Percentiles rank a stretch among this genome's conserved stretches.
Conservation (phyloP, 2,113 vertebrate species). For the Pomatorhinus ruficollis region DNA sequence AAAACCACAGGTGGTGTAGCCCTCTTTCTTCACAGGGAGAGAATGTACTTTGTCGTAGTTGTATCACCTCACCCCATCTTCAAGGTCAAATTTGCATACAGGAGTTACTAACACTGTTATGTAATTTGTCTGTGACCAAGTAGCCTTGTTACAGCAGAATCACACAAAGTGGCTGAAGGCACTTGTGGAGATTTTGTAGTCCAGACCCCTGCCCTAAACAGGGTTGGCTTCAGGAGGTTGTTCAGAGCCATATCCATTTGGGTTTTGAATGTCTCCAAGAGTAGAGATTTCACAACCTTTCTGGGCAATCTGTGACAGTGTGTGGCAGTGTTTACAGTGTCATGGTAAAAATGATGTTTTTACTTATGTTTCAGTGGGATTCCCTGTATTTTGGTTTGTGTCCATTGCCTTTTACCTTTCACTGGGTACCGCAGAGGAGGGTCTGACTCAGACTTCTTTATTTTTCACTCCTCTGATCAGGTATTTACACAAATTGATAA, state of each 20-base stretch:
- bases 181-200: neutral
- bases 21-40: neutral
- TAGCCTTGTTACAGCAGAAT: neutral
- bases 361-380: neutral
- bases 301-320: neutral
- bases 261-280: neutral
- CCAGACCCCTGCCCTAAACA: neutral
- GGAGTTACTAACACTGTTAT: neutral
- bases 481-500: neutral
- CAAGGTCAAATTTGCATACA: neutral
- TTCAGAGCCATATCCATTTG: neutral
- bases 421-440: neutral
- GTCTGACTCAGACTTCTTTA: neutral
- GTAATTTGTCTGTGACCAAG: neutral
- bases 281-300: neutral
- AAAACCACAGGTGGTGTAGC: accelerated
- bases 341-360: neutral
- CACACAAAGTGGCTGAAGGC: neutral
- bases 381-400: neutral
- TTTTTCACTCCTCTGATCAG: neutral
- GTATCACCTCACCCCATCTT: neutral
- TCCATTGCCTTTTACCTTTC: neutral
- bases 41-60: neutral
- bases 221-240: neutral
- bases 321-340: neutral